Evolutionary conservation across 2,797 vertebrate genomes (phyloP).

Genomic region (Diplodus sargus): DNA sequence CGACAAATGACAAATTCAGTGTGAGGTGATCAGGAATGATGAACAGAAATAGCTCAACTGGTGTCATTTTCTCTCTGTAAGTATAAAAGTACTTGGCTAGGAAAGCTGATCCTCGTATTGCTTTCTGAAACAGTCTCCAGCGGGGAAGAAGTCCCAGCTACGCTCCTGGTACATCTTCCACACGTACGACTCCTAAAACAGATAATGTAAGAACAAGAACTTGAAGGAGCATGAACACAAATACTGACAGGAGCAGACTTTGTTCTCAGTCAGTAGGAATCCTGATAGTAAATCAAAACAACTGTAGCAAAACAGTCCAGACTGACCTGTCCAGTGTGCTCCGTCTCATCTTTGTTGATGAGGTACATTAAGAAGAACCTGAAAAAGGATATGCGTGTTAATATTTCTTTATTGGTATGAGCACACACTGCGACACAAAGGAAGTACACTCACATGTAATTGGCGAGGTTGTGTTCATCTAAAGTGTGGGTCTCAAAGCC

Average conservation of each 20-base stretch:
- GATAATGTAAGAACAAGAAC: not conserved
- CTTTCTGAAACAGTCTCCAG: slow-evolving; percentile 95
- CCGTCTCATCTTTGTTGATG: slow-evolving; percentile 96
- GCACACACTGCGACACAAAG: not conserved
- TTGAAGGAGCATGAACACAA: not conserved
- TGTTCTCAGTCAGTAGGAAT: not conserved
- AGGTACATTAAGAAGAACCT: slow-evolving; percentile 98
- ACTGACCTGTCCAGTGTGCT: slow-evolving; percentile 94
- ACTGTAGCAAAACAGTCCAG: not conserved
- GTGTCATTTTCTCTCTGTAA: not conserved
- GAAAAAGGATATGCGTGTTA: slow-evolving; percentile 28
- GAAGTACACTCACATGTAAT: slow-evolving; percentile 89
- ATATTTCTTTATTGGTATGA: slow-evolving; percentile 9
- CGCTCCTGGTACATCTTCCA: slow-evolving; percentile 99
- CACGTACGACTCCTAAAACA: slow-evolving; percentile 92
- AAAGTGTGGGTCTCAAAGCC: slow-evolving; percentile 96
- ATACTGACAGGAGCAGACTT: not conserved
- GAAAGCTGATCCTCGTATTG: slow-evolving; percentile 95
- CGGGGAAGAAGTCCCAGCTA: slow-evolving; percentile 96
- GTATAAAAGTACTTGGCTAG: slow-evolving; percentile 63
- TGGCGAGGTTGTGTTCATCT: slow-evolving; percentile 95
- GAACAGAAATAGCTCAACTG: slow-evolving; percentile 6
- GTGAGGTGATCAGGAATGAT: slow-evolving; percentile 42
- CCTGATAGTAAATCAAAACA: not conserved
- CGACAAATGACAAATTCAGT: slow-evolving; percentile 11